phyloP scores from a whole-genome alignment of 2,888 invertebrate genomes.

The Automeris io region DNA sequence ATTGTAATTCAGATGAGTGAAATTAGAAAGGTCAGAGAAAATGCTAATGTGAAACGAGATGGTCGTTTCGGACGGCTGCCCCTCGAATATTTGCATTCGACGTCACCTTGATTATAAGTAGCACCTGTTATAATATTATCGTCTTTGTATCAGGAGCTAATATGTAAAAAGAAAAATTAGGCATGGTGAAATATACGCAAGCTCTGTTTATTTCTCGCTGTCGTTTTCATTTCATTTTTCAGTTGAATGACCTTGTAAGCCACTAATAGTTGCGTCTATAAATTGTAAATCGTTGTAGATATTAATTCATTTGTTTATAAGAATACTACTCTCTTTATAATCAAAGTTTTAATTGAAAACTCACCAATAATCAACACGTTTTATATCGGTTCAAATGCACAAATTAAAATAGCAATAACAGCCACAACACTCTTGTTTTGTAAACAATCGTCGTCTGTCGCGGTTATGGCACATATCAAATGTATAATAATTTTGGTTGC shows the following conservation, averaged over 20 bases:
- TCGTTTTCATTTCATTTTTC: neutral
- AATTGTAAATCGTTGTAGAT: neutral
- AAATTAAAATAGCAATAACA: slow-evolving; percentile 38
- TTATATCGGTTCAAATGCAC: slow-evolving; percentile 28
- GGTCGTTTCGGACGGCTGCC: slow-evolving; percentile 17
- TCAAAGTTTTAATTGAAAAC: slow-evolving; percentile 9
- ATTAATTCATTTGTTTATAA: neutral
- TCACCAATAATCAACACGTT: slow-evolving; percentile 13
- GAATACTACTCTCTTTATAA: neutral
- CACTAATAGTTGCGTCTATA: neutral
- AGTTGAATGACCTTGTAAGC: neutral
- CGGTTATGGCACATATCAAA: slow-evolving; percentile 46
- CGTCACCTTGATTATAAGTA: slow-evolving; percentile 9
- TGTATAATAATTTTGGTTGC: slow-evolving; percentile 42
- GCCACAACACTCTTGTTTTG: slow-evolving; percentile 53
- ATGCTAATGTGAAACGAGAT: slow-evolving; percentile 21
- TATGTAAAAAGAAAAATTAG: no score
- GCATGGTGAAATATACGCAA: neutral
- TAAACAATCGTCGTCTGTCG: slow-evolving; percentile 44
- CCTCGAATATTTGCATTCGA: slow-evolving; percentile 11
- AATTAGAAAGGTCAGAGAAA: slow-evolving; percentile 54
- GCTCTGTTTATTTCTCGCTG: no score
- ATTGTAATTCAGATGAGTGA: slow-evolving; percentile 25
- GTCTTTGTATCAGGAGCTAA: no score
- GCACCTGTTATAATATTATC: neutral